phyloP scores from a whole-genome alignment of 2,888 invertebrate species.

The Timema podura region DNA sequence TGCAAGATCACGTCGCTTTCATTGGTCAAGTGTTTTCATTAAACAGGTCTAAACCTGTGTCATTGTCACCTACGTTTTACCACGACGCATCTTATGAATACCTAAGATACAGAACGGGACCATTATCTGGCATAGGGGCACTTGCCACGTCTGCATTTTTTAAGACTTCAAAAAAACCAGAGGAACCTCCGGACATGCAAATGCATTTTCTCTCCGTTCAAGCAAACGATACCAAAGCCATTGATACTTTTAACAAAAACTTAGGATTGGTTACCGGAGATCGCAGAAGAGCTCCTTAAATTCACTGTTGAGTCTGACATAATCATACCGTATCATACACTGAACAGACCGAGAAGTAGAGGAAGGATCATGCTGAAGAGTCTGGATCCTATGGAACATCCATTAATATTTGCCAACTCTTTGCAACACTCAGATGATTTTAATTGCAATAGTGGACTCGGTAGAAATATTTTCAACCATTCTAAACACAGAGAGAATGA shows the following conservation, averaged over 20 bases:
- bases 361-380: not conserved
- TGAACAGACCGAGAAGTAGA: not conserved
- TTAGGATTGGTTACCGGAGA: not conserved
- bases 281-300: too few relatives aligned
- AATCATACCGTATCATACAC: not conserved
- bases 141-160: not conserved
- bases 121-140: not conserved
- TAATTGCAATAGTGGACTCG: not conserved
- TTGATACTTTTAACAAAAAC: not conserved
- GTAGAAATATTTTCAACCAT: not conserved
- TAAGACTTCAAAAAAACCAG: constrained; percentile 60
- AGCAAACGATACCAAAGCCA: not conserved
- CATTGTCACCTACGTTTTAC: not conserved
- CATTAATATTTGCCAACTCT: not conserved
- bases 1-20: constrained; percentile 4
- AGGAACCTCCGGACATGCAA: not conserved
- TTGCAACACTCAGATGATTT: constrained; percentile 3
- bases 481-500: not conserved
- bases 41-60: not conserved
- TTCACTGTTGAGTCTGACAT: not conserved
- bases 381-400: not conserved
- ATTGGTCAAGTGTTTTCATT: not conserved
- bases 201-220: not conserved
- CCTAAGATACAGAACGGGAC: not conserved
- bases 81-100: not conserved